Base-by-base conservation (phyloP, 2,113 vertebrate genomes). In the Xiphophorus hellerii region DNA sequence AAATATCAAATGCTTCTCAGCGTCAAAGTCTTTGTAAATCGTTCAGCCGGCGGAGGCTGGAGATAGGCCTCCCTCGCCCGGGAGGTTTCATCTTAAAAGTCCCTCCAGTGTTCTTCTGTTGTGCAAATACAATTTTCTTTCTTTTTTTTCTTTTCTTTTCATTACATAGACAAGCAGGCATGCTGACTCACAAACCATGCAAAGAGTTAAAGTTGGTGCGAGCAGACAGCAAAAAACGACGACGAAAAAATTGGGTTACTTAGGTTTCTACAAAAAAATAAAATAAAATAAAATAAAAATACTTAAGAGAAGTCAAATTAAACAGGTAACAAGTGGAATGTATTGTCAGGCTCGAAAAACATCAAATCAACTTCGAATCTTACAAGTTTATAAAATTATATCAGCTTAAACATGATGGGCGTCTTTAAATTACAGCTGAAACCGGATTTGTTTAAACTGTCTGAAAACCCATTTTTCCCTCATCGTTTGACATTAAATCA, bases 131-230 rank as follows among this genome's bases (percentile, higher is more conserved):
- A 91, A 85, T 89, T 82, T 73, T 87, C 69, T 74, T 78, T 37
- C 14, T 66, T 17, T 60, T 60, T 82, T 62, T 14, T 37, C 5
- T 67, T 64, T 27, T 37, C 10, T 37, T 37, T 44, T 29, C 37
- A 81, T 92, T 92, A 93, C 89, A 90, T 80, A 92, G 90, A 92
- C 92, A 91, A 91, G 89, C 90, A 91, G 87, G 92, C 92, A 93
- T 93, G 92, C 92, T 87, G 90, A 93, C 92, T 91, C 88, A 93
- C 90, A 91, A 93, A 91, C 92, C 92, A 93, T 93, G 92, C 92
- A 93, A 87, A 92, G 86, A 91, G 90, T 90, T 91, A 82, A 92
- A 91, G 87, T 92, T 88, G 88, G 84, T 71, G 85, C 90, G 76
- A 91, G 89, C 88, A 88, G 83, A 90, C 74, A 31, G 79, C 74